These are phyloP conservation scores for Martes martes DNA, from an alignment of 2,113 vertebrate species.

Conservation along the genomic window DNA sequence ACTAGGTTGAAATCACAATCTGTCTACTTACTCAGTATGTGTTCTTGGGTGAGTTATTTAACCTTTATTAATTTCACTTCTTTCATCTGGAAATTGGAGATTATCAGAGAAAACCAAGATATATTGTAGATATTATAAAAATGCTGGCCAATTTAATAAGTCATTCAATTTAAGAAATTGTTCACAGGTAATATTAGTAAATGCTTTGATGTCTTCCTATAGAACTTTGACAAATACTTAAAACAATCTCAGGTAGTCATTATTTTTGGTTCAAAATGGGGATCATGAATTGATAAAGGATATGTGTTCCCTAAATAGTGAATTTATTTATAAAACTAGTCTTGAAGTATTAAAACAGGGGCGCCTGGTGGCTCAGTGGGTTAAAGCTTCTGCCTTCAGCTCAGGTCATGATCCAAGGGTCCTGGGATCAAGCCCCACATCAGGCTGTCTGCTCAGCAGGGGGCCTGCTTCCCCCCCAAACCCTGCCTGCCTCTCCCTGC, in stretches of 20 bases:
- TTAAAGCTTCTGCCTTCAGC: too few species aligned
- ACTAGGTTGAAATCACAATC: background rate
- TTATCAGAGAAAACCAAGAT: background rate
- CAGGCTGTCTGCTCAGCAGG: too few species aligned
- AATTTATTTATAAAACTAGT: conserved; percentile 3
- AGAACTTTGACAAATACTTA: background rate
- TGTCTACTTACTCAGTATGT: background rate
- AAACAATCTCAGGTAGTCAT: background rate
- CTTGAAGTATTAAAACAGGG: background rate
- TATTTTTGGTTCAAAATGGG: background rate
- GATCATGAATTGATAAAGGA: background rate
- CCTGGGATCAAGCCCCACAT: too few species aligned
- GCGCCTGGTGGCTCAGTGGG: too few species aligned
- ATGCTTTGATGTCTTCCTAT: background rate
- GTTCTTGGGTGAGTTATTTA: background rate
- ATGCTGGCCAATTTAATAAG: background rate
- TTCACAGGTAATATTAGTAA: background rate
- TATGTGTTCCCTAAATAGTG: background rate
- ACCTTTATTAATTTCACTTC: background rate
- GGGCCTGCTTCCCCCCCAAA: too few species aligned
- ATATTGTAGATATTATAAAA: background rate
- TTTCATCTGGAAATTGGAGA: background rate
- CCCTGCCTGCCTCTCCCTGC: too few species aligned
- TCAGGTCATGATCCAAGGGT: too few species aligned
- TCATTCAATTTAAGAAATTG: background rate